A percentile compares a stretch with the other conserved stretches of the same genome.
These are phyloP conservation scores for Ginglymostoma cirratum DNA, from an alignment of 2,113 vertebrate genomes.

Conservation along the genomic window DNA sequence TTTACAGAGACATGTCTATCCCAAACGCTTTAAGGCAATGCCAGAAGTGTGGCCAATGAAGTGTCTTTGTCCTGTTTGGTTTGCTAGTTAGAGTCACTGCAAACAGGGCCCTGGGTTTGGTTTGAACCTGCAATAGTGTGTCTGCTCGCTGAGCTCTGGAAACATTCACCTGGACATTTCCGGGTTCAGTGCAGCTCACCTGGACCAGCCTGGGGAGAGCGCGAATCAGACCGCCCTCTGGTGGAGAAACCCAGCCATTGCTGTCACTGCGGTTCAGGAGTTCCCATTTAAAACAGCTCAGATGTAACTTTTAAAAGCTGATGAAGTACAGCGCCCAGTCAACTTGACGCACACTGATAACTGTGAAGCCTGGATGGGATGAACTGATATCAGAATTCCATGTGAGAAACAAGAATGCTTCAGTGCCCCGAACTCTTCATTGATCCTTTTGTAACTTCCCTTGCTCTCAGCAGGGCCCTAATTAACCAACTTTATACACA, in stretches of 20 bases:
- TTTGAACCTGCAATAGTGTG: neutral
- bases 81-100: neutral
- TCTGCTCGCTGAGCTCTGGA: neutral
- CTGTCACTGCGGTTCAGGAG: neutral
- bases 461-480: neutral
- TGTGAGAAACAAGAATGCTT: neutral
- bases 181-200: neutral
- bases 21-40: neutral
- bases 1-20: neutral
- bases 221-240: neutral
- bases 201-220: neutral
- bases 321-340: neutral
- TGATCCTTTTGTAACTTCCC: neutral
- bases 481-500: neutral
- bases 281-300: neutral
- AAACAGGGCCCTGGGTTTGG: neutral
- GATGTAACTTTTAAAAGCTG: neutral
- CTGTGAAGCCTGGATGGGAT: neutral
- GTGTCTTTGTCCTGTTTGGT: neutral
- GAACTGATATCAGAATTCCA: neutral
- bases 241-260: neutral
- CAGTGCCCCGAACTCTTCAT: neutral
- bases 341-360: neutral
- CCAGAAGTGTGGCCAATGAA: neutral
- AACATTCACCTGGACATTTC: neutral